Percentiles rank a stretch among this genome's conserved stretches.
Evolutionary conservation across 2,113 vertebrate genomes (phyloP).

Genomic region (Apeltes quadracus): DNA sequence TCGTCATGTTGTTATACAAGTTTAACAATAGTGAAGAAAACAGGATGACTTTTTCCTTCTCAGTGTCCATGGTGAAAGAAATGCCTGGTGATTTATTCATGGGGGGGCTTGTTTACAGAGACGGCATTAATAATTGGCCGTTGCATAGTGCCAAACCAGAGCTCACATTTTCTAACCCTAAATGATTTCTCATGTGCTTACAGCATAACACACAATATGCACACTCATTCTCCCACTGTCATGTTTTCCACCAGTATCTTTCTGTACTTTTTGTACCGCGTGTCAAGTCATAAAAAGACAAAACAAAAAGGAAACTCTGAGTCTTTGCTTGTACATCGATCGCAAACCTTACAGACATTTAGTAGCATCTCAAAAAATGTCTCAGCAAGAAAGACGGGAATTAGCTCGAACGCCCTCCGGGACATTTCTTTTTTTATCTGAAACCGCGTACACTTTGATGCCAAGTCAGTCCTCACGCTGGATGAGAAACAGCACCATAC

Average conservation of each 20-base stretch:
- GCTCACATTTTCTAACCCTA: slow-evolving; percentile 33
- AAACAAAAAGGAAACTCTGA: neutral
- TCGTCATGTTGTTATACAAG: neutral
- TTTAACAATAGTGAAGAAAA: slow-evolving; percentile 20
- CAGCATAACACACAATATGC: neutral
- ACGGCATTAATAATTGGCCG: slow-evolving; percentile 36
- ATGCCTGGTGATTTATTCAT: neutral
- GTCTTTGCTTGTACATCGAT: neutral
- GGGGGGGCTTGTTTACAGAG: slow-evolving; percentile 27
- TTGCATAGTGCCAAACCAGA: slow-evolving; percentile 47
- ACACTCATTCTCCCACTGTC: neutral
- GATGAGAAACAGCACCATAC: neutral
- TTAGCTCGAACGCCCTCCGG: neutral
- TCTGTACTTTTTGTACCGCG: slow-evolving; percentile 89
- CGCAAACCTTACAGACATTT: neutral
- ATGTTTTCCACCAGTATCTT: slow-evolving; percentile 90
- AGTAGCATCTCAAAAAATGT: neutral
- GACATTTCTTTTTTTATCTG: neutral
- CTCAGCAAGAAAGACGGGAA: neutral
- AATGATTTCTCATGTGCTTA: slow-evolving; percentile 46
- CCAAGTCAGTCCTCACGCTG: neutral
- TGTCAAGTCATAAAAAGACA: slow-evolving; percentile 84
- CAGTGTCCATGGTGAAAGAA: slow-evolving; percentile 14
- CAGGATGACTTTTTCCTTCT: neutral
- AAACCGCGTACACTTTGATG: neutral